A percentile compares a stretch with the other conserved stretches of the same genome.
These are phyloP conservation scores for Helicoverpa armigera DNA, from an alignment of 1,140 invertebrate species.

Conservation along the genomic window DNA sequence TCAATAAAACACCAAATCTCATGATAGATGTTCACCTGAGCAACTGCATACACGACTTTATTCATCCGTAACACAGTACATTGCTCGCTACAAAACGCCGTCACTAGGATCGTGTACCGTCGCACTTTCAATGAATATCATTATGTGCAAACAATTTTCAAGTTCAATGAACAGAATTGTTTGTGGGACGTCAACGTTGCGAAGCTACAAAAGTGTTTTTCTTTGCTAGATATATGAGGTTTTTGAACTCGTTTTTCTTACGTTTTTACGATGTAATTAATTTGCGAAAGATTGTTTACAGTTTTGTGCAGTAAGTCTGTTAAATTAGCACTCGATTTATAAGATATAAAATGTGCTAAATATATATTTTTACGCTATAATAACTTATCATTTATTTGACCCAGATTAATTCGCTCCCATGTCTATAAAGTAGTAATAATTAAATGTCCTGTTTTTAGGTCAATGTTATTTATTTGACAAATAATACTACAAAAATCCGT, in stretches of 20 bases:
- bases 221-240: background rate
- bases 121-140: constrained; percentile 30
- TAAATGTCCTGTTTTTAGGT: too few relatives aligned
- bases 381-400: too few relatives aligned
- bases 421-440: too few relatives aligned
- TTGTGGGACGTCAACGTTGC: background rate
- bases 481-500: background rate
- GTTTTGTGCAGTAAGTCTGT: too few relatives aligned
- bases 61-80: background rate
- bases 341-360: too few relatives aligned
- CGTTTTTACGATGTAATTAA: background rate
- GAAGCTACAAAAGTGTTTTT: background rate
- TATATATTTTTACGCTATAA: too few relatives aligned
- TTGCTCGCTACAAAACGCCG: background rate
- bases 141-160: constrained; percentile 41
- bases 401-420: too few relatives aligned
- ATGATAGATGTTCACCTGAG: too few relatives aligned
- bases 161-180: constrained; percentile 34
- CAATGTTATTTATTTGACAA: background rate
- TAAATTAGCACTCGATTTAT: too few relatives aligned
- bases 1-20: background rate
- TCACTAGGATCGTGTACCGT: background rate
- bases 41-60: background rate
- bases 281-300: too few relatives aligned
- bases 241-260: background rate